Base-by-base conservation (phyloP, 2,113 vertebrate species). In the Riparia riparia region DNA sequence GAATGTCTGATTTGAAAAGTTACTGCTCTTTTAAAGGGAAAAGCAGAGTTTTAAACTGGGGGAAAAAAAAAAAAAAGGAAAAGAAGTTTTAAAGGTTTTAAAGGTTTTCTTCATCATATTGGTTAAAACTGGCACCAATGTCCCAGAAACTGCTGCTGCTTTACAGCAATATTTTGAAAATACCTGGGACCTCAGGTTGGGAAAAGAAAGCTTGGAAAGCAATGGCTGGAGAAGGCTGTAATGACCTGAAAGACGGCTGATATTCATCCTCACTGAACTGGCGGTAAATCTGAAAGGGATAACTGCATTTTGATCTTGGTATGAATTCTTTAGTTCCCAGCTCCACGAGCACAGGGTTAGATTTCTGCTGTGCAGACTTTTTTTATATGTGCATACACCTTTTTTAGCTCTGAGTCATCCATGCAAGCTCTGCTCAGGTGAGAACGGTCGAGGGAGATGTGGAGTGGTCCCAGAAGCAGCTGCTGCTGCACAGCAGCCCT, bases 401-500 rank as follows among this genome's bases (percentile, higher is more conserved):
- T 51, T 94, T 80, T 90, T 21, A 34, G 12, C 42, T 83, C 63
- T 90, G 45, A 79, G n/a, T 50, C 90, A 87, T 76, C 57, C 74
- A 16, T 14, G 32, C 34, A 47, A 47, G 54, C 34, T 92, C 86
- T 1, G 8, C 37, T 90, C 47, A 44, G 82, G 64, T 90, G 86
- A 71, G 69, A 76, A 56, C 45, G n/a, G 41, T 21, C 50, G 47
- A 28, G 72, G 53, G 80, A 83, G 51, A 15, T 2, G 1, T 8
- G 29, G 71, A 86, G 51, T 1, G 19, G 68, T 88, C 94, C 89
- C 90, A 89, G 90, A 57, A 93, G 84, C 90, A 94, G 90, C 84
- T 85, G 89, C 77, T 91, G 68, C 79, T 86, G 51, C 72, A 28
- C 45, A 69, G 73, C 54, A 85, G 29, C 58, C 42, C 86, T 57